Base-by-base conservation (phyloP, 2,888 invertebrate species). In the Hydrotaea diabolus region DNA sequence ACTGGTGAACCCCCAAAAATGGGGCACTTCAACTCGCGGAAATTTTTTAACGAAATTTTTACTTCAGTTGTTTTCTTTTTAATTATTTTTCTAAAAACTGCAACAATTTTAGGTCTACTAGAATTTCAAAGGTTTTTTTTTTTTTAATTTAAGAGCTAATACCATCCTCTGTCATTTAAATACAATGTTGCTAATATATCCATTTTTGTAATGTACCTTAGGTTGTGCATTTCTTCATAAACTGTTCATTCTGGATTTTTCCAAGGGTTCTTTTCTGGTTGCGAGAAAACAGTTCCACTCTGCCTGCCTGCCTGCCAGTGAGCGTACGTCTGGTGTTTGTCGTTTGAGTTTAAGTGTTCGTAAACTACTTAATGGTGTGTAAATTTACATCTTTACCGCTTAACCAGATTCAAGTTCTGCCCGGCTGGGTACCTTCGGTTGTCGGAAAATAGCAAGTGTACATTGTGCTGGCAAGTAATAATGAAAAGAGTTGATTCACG, bases 311-410 rank as follows among this genome's bases (percentile, higher is more conserved):
- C 13, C 2, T 31, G n/a, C n/a, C n/a, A n/a, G 36, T 36, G 36
- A 5, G 8, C 57, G 15, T 26, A 3, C 15, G 59, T n/a, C 15
- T 59, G 62, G 2, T 36, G 62, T 36, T 53, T n/a, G 53, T 53
- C 5, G 5, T n/a, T 53, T 53, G 9, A 5, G 85, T 86, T 75
- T 79, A 87, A 88, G 86, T 88, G 88, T 87, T 88, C 88, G 90
- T 87, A 89, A 90, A 91, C 89, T 89, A 90, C 90, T 90, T 90
- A 91, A 90, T 91, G 90, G 90, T 88, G 90, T 90, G 90, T 90
- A 91, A 90, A 90, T 91, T 88, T 90, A 80, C 82, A 83, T 83
- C 82, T 85, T 83, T 83, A 66, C 83, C 73, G 77, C 66, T 83
- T 80, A 81, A 81, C 76, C 59, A 57, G 80, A 78, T 78, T 77